A percentile compares a stretch with the other conserved stretches of the same genome.
Evolutionary conservation across 2,888 invertebrate genomes (phyloP).

Genomic region (Rhagium mordax): DNA sequence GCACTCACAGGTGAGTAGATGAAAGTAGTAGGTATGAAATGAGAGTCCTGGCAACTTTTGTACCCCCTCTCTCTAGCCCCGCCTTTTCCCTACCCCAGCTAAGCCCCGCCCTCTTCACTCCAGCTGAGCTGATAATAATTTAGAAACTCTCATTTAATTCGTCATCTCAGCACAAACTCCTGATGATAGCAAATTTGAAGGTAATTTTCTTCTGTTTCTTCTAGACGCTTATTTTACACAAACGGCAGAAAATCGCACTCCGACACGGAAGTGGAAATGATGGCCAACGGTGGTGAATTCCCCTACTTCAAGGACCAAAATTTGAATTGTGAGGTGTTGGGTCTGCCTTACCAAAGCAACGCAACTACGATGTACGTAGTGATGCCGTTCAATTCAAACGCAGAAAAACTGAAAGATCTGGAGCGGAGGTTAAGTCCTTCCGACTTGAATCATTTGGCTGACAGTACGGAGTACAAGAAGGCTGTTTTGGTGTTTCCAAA

Average conservation of each 20-base stretch:
- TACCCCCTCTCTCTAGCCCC: too few relatives aligned
- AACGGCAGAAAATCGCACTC: constrained; percentile 69
- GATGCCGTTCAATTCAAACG: constrained; percentile 74
- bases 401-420: constrained; percentile 70
- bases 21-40: too few relatives aligned
- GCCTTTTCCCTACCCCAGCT: too few relatives aligned
- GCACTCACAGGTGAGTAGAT: constrained; percentile 74
- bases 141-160: too few relatives aligned
- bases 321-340: constrained; percentile 76
- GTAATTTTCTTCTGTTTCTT: constrained; percentile 49
- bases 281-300: constrained; percentile 77
- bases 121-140: too few relatives aligned
- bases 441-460: constrained; percentile 72
- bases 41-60: too few relatives aligned
- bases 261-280: constrained; percentile 74
- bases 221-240: constrained; percentile 74
- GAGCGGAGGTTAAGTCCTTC: constrained; percentile 71
- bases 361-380: constrained; percentile 78
- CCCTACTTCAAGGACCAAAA: constrained; percentile 73
- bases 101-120: too few relatives aligned
- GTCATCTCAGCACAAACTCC: too few relatives aligned
- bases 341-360: constrained; percentile 81
- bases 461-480: constrained; percentile 69
- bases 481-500: constrained; percentile 79
- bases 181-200: background rate